Percentiles rank a stretch among this genome's conserved stretches.
These are phyloP conservation scores for Zalophus californianus DNA, from an alignment of 2,797 vertebrate genomes.

Conservation along the genomic window DNA sequence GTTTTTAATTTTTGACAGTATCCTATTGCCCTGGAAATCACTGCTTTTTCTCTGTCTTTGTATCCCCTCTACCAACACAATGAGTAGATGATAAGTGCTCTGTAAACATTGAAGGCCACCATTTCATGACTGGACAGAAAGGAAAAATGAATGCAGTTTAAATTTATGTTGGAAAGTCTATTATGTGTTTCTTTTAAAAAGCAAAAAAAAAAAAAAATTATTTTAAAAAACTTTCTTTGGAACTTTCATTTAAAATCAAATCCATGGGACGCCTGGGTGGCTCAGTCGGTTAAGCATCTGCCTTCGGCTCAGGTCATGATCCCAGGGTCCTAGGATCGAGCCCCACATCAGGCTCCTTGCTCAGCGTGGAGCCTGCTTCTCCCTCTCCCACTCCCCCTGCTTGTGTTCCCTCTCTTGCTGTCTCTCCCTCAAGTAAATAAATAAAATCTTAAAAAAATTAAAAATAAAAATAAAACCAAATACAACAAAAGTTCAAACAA, in stretches of 20 bases:
- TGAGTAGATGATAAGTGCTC: not conserved
- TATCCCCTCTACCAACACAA: not conserved
- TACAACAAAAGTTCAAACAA: constrained; percentile 1
- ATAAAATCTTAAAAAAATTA: not conserved
- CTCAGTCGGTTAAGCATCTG: not conserved
- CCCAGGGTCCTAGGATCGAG: not conserved
- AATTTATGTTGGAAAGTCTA: constrained; percentile 25
- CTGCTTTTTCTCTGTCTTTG: not conserved
- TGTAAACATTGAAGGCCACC: not conserved
- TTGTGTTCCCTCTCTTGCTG: not conserved
- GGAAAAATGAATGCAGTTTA: not conserved
- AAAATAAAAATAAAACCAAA: not conserved
- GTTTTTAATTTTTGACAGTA: not conserved
- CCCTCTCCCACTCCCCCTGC: not conserved
- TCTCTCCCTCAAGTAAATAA: not conserved
- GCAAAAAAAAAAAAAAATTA: not conserved
- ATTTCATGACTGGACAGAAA: constrained; percentile 2
- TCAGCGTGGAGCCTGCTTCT: not conserved
- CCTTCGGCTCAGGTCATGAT: not conserved
- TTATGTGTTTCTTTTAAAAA: not conserved
- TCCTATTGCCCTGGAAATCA: not conserved
- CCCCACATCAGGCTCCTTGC: not conserved
- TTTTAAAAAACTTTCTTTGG: not conserved
- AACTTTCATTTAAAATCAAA: constrained; percentile 46
- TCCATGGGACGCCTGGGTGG: not conserved